Evolutionary conservation across 2,888 invertebrate species (phyloP), one percentile per base, ranked within the genome.

Genomic region (Mimumesa dahlbomi): DNA sequence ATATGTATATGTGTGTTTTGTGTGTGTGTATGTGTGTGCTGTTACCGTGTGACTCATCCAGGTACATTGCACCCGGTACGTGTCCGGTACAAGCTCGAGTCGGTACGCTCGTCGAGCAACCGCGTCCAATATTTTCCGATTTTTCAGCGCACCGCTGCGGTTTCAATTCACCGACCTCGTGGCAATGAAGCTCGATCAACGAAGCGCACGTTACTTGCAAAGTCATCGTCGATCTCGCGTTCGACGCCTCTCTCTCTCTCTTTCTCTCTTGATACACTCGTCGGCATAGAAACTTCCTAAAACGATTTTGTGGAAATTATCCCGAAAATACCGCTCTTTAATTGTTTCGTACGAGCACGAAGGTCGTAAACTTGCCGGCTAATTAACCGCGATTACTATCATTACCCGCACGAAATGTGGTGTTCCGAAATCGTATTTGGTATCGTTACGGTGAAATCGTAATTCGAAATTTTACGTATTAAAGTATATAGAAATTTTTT

Each of bases 11-110:
- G 71, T 73, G 57, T 43, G 62, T n/a, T 7, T 7, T 40, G 69
- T 66, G 73, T 52, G 58, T 48, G 53, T 25, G 25, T 25, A 57
- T 65, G 58, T 63, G 71, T 73, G 57, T 43, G 62, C 48, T 77
- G 78, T 80, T 82, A 77, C 76, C 77, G 75, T 80, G 77, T 85
- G 84, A 84, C 84, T 85, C 84, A 84, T 83, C 78, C 85, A 85
- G 84, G 86, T 86, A 85, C 86, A 78, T 86, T 86, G 86, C 86
- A 86, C 85, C 81, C 85, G 76, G 76, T 79, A 79, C 82, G 79
- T 79, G 81, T 81, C 80, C 81, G 77, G 79, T 82, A 73, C 73
- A 69, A 73, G 69, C 69, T 58, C 67, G 57, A 56, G 53, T 59
- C 57, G 49, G 50, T 62, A 68, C 69, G 63, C 62, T 54, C 46